A percentile compares a stretch with the other conserved stretches of the same genome.
These are phyloP conservation scores for Myxocyprinus asiaticus DNA, from an alignment of 2,113 vertebrate genomes.

Conservation along the genomic window DNA sequence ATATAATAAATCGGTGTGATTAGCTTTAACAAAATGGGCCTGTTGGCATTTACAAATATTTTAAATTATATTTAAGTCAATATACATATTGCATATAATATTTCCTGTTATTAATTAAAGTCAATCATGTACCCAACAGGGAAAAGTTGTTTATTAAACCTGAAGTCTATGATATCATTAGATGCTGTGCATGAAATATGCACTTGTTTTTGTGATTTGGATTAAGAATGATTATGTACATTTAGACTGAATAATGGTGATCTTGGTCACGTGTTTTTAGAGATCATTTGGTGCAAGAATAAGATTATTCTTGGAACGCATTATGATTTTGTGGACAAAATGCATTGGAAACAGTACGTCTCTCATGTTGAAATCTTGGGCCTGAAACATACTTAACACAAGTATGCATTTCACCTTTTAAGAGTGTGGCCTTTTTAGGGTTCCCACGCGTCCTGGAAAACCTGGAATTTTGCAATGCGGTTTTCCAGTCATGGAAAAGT, in stretches of 20 bases:
- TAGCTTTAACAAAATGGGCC: too few species aligned
- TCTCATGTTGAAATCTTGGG: too few species aligned
- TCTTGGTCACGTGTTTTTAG: too few species aligned
- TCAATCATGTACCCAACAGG: conserved; percentile 79
- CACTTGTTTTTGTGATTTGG: conserved; percentile 84
- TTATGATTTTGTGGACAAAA: neutral
- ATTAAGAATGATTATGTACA: conserved; percentile 43
- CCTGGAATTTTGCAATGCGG: neutral
- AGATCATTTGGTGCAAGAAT: too few species aligned
- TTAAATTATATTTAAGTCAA: conserved; percentile 32
- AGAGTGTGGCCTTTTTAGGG: neutral
- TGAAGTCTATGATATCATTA: conserved; percentile 74
- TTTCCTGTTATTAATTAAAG: conserved; percentile 69
- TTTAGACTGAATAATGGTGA: neutral
- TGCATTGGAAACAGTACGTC: neutral
- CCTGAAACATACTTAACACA: neutral
- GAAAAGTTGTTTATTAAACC: conserved; percentile 81
- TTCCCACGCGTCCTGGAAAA: too few species aligned
- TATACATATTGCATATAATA: conserved; percentile 2
- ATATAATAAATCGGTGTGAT: too few species aligned
- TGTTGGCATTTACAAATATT: conserved; percentile 1
- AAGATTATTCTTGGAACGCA: neutral
- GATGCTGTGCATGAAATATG: conserved; percentile 80
- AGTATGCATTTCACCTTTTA: neutral
- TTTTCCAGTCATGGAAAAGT: too few species aligned